Conservation (phyloP, 2,888 invertebrate genomes). For the Syrphus vitripennis region DNA sequence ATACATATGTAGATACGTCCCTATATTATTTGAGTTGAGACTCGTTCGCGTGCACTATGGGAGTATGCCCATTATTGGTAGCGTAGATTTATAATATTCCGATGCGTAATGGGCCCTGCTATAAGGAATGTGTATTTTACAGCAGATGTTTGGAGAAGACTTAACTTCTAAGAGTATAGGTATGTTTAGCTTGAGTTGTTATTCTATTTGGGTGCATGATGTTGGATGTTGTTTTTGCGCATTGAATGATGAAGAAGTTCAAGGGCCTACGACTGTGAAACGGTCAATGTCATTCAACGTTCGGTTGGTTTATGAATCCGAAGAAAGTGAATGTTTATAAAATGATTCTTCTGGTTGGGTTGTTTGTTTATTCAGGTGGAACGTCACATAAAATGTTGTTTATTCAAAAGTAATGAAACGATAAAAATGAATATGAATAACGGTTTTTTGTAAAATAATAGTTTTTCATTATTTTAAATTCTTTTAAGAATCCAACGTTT, state of each 20-base stretch:
- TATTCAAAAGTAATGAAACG: neutral
- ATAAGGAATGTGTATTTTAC: neutral
- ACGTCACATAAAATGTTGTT: neutral
- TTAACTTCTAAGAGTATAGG: neutral
- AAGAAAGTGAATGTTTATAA: slow-evolving; percentile 5
- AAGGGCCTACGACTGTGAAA: slow-evolving; percentile 44
- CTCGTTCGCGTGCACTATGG: slow-evolving; percentile 57
- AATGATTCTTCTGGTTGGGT: neutral
- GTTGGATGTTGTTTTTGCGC: slow-evolving; percentile 29
- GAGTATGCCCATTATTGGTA: neutral
- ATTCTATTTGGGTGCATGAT: slow-evolving; percentile 23
- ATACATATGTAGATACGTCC: too few relatives aligned
- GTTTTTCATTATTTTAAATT: too few relatives aligned
- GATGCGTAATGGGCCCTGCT: slow-evolving; percentile 24
- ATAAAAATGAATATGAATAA: neutral
- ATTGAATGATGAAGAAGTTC: slow-evolving; percentile 40
- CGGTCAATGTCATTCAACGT: slow-evolving; percentile 58
- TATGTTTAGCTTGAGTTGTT: neutral
- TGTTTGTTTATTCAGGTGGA: slow-evolving; percentile 17
- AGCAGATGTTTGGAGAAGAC: slow-evolving; percentile 50
- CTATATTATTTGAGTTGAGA: slow-evolving; percentile 10
- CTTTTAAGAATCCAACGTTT: too few relatives aligned
- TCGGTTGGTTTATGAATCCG: neutral
- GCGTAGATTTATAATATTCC: neutral
- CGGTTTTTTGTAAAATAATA: too few relatives aligned